Evolutionary conservation across 2,888 invertebrate genomes (phyloP).

Genomic region (Himalopsyche japonica): DNA sequence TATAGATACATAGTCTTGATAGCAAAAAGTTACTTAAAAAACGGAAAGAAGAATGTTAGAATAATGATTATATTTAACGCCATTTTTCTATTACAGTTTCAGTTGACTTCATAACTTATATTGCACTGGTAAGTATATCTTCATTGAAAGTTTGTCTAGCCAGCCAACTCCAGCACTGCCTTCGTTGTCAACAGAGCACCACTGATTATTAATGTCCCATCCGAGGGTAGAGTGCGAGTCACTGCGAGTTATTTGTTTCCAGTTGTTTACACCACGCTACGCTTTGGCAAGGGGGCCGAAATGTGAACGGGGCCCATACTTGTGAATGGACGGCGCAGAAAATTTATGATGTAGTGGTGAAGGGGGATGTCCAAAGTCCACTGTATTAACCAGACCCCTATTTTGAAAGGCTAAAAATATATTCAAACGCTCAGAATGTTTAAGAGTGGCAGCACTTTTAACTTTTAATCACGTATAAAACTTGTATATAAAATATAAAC

Average conservation of each 20-base stretch:
- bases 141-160: not conserved
- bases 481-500: too few species aligned
- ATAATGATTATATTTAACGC: too few species aligned
- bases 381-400: not conserved
- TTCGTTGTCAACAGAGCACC: not conserved
- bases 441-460: too few species aligned
- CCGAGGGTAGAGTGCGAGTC: not conserved
- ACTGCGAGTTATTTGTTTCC: constrained; percentile 7
- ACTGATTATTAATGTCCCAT: constrained; percentile 3
- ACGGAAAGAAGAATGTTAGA: too few species aligned
- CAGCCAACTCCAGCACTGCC: not conserved
- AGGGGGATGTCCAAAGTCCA: not conserved
- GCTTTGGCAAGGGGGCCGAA: not conserved
- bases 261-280: not conserved
- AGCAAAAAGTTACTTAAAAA: too few species aligned
- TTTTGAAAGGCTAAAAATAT: not conserved
- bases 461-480: too few species aligned
- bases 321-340: not conserved
- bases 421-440: not conserved
- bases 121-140: not conserved
- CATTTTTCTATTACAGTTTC: too few species aligned
- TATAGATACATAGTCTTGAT: too few species aligned
- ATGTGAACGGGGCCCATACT: not conserved
- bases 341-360: constrained; percentile 4
- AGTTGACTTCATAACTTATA: too few species aligned